A percentile compares a stretch with the other conserved stretches of the same genome.
Conservation (phyloP, 1,140 invertebrate species). For the Pachypsylla venusta region DNA sequence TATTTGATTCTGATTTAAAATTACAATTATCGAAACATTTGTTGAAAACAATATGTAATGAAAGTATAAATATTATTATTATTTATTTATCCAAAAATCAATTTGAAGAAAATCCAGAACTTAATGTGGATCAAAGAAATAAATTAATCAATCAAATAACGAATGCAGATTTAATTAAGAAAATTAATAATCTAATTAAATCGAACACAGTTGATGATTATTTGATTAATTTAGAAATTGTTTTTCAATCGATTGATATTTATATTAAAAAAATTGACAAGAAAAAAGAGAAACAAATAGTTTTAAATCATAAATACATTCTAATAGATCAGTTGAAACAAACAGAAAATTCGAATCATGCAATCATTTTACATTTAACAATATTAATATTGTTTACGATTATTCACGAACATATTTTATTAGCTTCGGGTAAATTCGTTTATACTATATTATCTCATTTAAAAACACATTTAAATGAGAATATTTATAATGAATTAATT, state of each 20-base stretch:
- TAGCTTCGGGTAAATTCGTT: conserved; percentile 1
- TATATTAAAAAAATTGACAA: conserved; percentile 7
- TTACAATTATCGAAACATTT: neutral
- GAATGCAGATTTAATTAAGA: neutral
- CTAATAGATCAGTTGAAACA: neutral
- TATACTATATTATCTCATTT: neutral
- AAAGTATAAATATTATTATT: neutral
- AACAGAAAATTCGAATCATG: neutral
- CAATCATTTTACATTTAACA: neutral
- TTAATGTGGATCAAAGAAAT: neutral
- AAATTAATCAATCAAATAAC: neutral
- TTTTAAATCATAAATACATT: neutral
- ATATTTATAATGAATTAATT: neutral
- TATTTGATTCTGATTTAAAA: neutral
- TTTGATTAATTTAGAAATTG: neutral
- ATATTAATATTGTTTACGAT: neutral
- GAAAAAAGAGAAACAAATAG: conserved; percentile 2
- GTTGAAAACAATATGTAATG: neutral
- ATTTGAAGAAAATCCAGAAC: neutral
- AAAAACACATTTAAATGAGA: neutral
- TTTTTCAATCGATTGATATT: conserved; percentile 3
- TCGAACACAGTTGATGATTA: neutral
- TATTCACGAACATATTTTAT: conserved; percentile 1
- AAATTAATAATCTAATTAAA: neutral
- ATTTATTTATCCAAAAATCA: neutral